Evolutionary conservation across 2,888 invertebrate species (phyloP), one percentile per base, ranked within the genome.

Genomic region (Leptodirus hochenwartii): DNA sequence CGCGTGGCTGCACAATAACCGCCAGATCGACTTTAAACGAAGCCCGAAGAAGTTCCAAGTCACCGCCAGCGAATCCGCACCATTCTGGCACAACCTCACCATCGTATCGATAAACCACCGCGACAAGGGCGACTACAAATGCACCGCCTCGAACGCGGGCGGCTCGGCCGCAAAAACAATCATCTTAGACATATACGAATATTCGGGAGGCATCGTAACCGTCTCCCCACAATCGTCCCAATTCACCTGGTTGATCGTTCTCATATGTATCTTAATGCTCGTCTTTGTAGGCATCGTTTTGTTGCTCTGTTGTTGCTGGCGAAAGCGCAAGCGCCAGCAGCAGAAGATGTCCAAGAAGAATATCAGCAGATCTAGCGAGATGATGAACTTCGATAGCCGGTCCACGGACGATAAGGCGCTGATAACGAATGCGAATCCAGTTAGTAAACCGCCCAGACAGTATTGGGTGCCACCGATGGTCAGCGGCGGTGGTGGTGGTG

Each of bases 401-500:
- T 75, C 77, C 2, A 70, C 75, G 33, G 27, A 23, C 10, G 84
- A 85, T 48, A 84, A 85, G 52, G 78, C 80, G 37, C 57, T 84
- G 27, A 73, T 85, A 38, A 77, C 79, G 3, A 77, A 81, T 29
- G 79, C 82, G 15, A 82, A 84, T 56, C 82, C 82, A 1, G 76
- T 84, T 11, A 76, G 77, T 34, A 84, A 85, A 47, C 80, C 82
- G 1, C 80, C 81, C 4, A 60, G 82, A 27, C 63, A 80, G 35
- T 77, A 76, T 39, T 80, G 81, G 34, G 68, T 67, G 31, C 76
- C 78, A 13, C 64, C 67, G 8, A 72, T 76, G 4, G 68, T 73
- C 13, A 68, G 66, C 29, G 71, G 70, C 37, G 77, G 76, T 30
- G 20, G 20, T 20, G 20, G 20, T 8, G 8, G n/a, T 6, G 76